These are phyloP conservation scores for Proterorhinus semilunaris DNA, from an alignment of 2,113 vertebrate species.

Conservation along the genomic window DNA sequence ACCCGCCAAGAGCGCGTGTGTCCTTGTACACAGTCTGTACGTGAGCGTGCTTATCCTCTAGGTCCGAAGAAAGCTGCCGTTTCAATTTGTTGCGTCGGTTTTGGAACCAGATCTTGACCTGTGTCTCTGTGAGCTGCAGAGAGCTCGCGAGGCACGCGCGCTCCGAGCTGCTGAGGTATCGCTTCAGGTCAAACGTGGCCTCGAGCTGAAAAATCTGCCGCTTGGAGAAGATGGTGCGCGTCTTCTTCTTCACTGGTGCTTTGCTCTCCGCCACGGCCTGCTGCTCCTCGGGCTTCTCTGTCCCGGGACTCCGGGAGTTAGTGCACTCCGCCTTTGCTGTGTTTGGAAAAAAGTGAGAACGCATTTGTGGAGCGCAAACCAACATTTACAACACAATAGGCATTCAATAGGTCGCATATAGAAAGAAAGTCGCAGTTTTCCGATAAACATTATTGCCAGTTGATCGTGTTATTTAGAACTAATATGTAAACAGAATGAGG, in stretches of 20 bases:
- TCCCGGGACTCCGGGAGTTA: slow-evolving; percentile 39
- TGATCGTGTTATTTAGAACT: neutral
- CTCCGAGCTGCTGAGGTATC: slow-evolving; percentile 86
- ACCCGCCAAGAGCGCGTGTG: slow-evolving; percentile 74
- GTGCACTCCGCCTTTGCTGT: slow-evolving; percentile 39
- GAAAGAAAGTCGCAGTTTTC: no score
- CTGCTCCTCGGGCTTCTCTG: slow-evolving; percentile 49
- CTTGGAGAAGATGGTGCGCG: slow-evolving; percentile 86
- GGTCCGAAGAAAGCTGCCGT: slow-evolving; percentile 79
- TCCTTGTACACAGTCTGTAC: slow-evolving; percentile 79
- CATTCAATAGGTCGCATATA: no score
- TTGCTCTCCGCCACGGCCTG: slow-evolving; percentile 37
- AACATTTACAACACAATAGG: neutral
- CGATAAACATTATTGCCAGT: no score
- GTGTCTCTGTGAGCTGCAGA: slow-evolving; percentile 81
- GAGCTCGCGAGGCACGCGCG: slow-evolving; percentile 78
- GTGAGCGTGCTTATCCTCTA: slow-evolving; percentile 73
- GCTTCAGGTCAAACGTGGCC: slow-evolving; percentile 83
- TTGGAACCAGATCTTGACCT: slow-evolving; percentile 85
- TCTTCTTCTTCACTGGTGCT: slow-evolving; percentile 79
- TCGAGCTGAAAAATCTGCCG: slow-evolving; percentile 86
- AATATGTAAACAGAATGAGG: neutral
- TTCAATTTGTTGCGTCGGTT: slow-evolving; percentile 84
- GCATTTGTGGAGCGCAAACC: slow-evolving; percentile 16
- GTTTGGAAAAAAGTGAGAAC: slow-evolving; percentile 55